Percentiles rank a stretch among this genome's conserved stretches.
Conservation (phyloP, 2,888 invertebrate species). For the Eugnorisma glareosa region DNA sequence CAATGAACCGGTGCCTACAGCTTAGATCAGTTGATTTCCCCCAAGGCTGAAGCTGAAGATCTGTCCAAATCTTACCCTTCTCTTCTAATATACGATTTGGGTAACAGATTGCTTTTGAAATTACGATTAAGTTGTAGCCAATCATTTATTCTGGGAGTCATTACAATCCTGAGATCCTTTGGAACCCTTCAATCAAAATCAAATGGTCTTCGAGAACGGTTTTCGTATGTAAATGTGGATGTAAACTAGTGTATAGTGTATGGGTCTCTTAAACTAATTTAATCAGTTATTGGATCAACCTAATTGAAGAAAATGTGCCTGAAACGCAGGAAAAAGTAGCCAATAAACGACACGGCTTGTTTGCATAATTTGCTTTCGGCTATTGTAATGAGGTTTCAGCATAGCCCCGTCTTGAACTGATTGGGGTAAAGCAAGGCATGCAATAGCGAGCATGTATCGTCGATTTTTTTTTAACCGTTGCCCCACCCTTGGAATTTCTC, state of each 20-base stretch:
- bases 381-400: conserved; percentile 33
- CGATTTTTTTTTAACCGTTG: too few relatives aligned
- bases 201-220: conserved; percentile 25
- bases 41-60: conserved; percentile 68
- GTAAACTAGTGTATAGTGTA: conserved; percentile 1
- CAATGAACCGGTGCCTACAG: conserved; percentile 69
- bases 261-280: conserved; percentile 6
- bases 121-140: conserved; percentile 65
- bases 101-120: conserved; percentile 73
- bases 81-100: conserved; percentile 69
- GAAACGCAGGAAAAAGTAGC: conserved; percentile 11
- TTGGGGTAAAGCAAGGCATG: conserved; percentile 14
- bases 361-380: conserved; percentile 42
- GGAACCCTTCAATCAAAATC: conserved; percentile 47
- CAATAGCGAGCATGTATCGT: too few relatives aligned
- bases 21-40: conserved; percentile 80
- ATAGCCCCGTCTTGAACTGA: conserved; percentile 17
- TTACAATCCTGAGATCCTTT: conserved; percentile 19
- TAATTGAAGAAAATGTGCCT: conserved; percentile 25
- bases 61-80: conserved; percentile 73
- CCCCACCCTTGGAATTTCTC: too few relatives aligned
- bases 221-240: conserved; percentile 13
- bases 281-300: conserved; percentile 38
- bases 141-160: conserved; percentile 57
- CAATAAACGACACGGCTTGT: conserved; percentile 33